Evolutionary conservation across 2,113 vertebrate species (phyloP), one percentile per base, ranked within the genome.

Genomic region (Dinomys branickii): DNA sequence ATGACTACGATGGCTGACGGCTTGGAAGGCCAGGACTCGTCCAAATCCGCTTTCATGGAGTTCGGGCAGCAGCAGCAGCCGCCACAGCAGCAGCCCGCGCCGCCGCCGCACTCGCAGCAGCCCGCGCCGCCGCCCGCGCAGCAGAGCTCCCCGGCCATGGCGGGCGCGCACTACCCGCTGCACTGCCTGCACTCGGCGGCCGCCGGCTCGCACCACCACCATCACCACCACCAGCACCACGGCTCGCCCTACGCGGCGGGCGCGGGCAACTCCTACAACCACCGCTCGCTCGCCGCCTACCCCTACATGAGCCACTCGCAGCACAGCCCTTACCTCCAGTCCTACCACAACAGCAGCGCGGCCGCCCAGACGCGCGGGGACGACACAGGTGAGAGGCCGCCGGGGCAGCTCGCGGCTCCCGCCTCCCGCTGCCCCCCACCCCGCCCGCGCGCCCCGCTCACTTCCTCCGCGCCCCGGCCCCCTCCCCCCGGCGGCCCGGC

Each of bases 1-100:
- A 99, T 99, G 99, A 99, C 99, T 99, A 99, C 99, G 99, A 99
- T 99, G 99, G 99, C 99, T 99, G 99, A 99, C 99, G 99, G 99
- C 99, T 99, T 99, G 99, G 99, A 99, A 98, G 99, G 99, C 99
- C 99, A 99, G 99, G 99, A 99, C 99, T 99, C 99, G 98, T 99
- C 99, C 99, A 99, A 99, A 99, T 99, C 99, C 97, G 99, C 99
- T 98, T 99, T 99, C 99, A 99, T 99, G 99, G 99, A 99, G 99
- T 99, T 99, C 99, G 99, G 99, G 98, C 99, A 99, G 98, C 99
- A 99, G 98, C 99, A 99, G 97, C 99, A 99, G 97, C 99, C 99
- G 96, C 99, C 98, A 97, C 99, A 99, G 97, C 99, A 99, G 97
- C 99, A 99, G 97, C 99, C 99, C 98, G 1, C 97, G 61, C 97